These are phyloP conservation scores for Gymnocheta viridis DNA, from an alignment of 2,888 invertebrate genomes.

Conservation along the genomic window DNA sequence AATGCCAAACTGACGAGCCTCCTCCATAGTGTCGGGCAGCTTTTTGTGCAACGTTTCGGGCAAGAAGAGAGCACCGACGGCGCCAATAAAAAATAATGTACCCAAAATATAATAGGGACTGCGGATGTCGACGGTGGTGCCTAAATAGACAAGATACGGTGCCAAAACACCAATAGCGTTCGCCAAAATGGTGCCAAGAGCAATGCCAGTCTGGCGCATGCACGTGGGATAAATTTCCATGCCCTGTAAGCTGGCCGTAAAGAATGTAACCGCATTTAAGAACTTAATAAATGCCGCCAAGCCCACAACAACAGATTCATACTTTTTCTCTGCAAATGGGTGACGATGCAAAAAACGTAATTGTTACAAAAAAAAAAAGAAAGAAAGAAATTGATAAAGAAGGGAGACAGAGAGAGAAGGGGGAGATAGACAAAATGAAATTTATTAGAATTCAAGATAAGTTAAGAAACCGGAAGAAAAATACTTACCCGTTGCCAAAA, in stretches of 20 bases:
- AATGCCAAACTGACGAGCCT: conserved; percentile 84
- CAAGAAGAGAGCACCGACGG: conserved; percentile 83
- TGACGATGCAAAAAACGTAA: background rate
- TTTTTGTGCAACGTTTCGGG: conserved; percentile 86
- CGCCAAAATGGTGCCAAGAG: conserved; percentile 84
- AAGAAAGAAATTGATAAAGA: background rate
- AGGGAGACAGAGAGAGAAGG: background rate
- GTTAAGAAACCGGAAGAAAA: conserved; percentile 19
- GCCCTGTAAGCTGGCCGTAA: conserved; percentile 84
- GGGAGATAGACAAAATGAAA: background rate
- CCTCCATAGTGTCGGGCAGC: conserved; percentile 86
- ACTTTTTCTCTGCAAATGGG: conserved; percentile 74
- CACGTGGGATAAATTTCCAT: conserved; percentile 87
- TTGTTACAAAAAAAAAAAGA: background rate
- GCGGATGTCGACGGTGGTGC: conserved; percentile 82
- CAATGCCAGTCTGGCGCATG: conserved; percentile 86
- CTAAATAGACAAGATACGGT: conserved; percentile 85
- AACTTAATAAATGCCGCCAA: conserved; percentile 83
- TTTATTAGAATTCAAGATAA: conserved; percentile 36
- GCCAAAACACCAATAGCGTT: conserved; percentile 84
- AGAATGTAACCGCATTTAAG: conserved; percentile 84
- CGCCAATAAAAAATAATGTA: conserved; percentile 82
- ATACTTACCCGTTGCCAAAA: conserved; percentile 80
- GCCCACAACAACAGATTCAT: conserved; percentile 78
- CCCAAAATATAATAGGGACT: conserved; percentile 82